phyloP scores from a whole-genome alignment of 2,113 vertebrate genomes.

The Casuarius casuarius region DNA sequence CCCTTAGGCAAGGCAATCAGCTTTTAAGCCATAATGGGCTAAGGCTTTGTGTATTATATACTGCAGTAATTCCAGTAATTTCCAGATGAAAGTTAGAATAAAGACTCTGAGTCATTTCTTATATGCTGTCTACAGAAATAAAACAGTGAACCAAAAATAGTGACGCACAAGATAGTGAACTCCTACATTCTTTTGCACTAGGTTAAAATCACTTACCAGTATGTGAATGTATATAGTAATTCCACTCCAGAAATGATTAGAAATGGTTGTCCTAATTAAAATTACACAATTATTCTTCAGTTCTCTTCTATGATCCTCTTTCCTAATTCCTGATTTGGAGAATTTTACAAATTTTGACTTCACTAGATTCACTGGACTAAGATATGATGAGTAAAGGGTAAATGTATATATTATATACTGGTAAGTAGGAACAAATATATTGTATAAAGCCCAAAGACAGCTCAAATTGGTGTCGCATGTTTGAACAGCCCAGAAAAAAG shows the following conservation, averaged over 20 bases:
- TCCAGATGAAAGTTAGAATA: neutral
- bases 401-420: neutral
- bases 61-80: neutral
- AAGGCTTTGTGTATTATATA: neutral
- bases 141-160: neutral
- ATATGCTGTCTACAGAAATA: neutral
- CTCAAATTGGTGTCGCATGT: neutral
- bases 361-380: neutral
- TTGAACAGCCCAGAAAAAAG: neutral
- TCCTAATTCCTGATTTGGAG: neutral
- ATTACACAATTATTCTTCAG: neutral
- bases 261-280: neutral
- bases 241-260: neutral
- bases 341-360: neutral
- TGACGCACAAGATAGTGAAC: neutral
- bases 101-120: neutral
- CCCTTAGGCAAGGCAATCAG: neutral
- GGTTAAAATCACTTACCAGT: neutral
- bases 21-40: neutral
- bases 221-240: neutral
- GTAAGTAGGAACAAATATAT: neutral
- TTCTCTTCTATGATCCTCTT: neutral
- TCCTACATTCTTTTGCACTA: neutral
- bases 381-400: neutral
- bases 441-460: neutral